phyloP scores from a whole-genome alignment of 2,888 invertebrate species.

The Geotrupes spiniger region DNA sequence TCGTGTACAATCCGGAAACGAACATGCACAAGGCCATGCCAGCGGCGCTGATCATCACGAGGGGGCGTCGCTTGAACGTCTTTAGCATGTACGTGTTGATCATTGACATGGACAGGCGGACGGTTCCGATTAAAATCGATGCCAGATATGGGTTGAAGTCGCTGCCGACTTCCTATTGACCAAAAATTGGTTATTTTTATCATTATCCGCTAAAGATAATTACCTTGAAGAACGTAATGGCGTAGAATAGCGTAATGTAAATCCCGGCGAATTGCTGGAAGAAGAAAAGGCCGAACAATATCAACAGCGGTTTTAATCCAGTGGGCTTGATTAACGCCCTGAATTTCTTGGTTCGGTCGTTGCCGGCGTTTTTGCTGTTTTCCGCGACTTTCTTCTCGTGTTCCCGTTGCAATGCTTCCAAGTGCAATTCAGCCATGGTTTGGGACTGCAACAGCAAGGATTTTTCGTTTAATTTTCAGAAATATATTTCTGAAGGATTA shows the following conservation, averaged over 20 bases:
- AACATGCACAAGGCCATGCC: slow-evolving; percentile 59
- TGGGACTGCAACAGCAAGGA: slow-evolving; percentile 42
- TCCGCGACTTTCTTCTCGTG: slow-evolving; percentile 52
- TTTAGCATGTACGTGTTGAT: slow-evolving; percentile 57
- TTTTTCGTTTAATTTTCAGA: not conserved
- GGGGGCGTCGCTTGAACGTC: slow-evolving; percentile 53
- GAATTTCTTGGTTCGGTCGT: slow-evolving; percentile 43
- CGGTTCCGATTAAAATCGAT: slow-evolving; percentile 57
- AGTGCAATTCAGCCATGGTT: slow-evolving; percentile 54
- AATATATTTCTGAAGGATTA: not conserved
- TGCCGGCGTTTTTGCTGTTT: slow-evolving; percentile 42
- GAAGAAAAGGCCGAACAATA: slow-evolving; percentile 56
- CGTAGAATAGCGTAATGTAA: slow-evolving; percentile 61
- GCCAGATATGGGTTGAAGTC: slow-evolving; percentile 55
- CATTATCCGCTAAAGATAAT: slow-evolving; percentile 15
- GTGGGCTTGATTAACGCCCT: slow-evolving; percentile 55
- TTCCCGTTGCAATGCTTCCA: slow-evolving; percentile 54
- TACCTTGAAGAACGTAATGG: slow-evolving; percentile 59
- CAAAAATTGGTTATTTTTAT: too few relatives aligned
- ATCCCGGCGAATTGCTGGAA: slow-evolving; percentile 62
- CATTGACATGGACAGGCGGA: slow-evolving; percentile 58
- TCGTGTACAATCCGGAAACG: slow-evolving; percentile 56
- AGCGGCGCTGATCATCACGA: slow-evolving; percentile 54
- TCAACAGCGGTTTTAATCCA: slow-evolving; percentile 58
- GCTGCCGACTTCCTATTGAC: slow-evolving; percentile 52